Percentiles rank a stretch among this genome's conserved stretches.
These are phyloP conservation scores for Trochalopteron elliotii DNA, from an alignment of 2,113 vertebrate species.

Conservation along the genomic window DNA sequence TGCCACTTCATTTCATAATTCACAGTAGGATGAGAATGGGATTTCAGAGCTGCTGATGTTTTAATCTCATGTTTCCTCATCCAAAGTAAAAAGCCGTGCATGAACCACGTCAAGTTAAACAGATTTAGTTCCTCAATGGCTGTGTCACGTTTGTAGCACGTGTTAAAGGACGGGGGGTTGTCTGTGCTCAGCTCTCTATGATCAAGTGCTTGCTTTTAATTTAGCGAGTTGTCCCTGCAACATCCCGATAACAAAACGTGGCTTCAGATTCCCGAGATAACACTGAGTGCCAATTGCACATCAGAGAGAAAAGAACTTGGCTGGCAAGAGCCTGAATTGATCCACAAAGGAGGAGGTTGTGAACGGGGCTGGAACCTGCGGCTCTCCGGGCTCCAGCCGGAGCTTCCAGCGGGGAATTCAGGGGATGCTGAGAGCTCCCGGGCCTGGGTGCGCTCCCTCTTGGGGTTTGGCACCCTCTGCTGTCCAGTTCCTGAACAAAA, in stretches of 20 bases:
- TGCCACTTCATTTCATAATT: conserved; percentile 6
- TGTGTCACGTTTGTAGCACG: neutral
- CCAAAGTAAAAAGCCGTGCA: neutral
- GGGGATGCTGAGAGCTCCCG: neutral
- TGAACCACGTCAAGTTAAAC: neutral
- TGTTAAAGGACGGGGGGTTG: neutral
- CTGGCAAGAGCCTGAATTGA: conserved; percentile 8
- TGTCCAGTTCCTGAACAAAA: neutral
- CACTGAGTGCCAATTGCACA: conserved; percentile 13
- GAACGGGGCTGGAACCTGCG: neutral
- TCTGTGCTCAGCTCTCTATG: neutral
- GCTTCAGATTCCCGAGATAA: conserved; percentile 48
- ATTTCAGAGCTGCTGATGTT: conserved; percentile 16
- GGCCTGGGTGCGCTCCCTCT: conserved; percentile 27
- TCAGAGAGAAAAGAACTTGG: conserved; percentile 29
- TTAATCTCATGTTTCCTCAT: conserved; percentile 18
- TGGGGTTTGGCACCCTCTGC: conserved; percentile 62
- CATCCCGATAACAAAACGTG: conserved; percentile 39
- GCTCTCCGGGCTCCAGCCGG: neutral
- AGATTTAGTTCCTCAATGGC: neutral
- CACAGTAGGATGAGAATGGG: neutral
- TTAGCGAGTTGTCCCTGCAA: conserved; percentile 21
- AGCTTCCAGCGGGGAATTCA: neutral
- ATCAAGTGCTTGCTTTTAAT: conserved; percentile 50
- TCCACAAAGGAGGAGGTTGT: neutral